These are phyloP conservation scores for Cryptocheilus praepositus DNA, from an alignment of 2,888 invertebrate species.

Conservation along the genomic window DNA sequence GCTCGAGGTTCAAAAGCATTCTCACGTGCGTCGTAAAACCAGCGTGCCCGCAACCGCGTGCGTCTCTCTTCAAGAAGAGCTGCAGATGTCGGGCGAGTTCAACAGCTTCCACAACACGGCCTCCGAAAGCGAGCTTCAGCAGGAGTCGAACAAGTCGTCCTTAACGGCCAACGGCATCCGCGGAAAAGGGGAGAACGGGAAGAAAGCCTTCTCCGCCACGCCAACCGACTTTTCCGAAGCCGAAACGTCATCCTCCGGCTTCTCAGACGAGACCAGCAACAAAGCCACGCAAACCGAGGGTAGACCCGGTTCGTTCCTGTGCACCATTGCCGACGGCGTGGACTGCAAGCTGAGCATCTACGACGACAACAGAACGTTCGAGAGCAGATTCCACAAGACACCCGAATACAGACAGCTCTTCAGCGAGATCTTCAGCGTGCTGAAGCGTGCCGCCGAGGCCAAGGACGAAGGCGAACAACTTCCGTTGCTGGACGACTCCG, in stretches of 20 bases:
- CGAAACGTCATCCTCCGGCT: conserved; percentile 90
- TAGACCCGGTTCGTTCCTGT: conserved; percentile 87
- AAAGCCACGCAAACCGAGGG: conserved; percentile 89
- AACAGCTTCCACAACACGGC: conserved; percentile 76
- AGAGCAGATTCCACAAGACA: conserved; percentile 87
- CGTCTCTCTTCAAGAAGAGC: conserved; percentile 82
- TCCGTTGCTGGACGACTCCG: conserved; percentile 81
- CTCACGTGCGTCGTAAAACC: conserved; percentile 71
- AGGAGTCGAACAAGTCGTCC: conserved; percentile 32
- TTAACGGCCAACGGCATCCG: conserved; percentile 16
- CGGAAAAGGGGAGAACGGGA: conserved; percentile 45
- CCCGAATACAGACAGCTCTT: conserved; percentile 89
- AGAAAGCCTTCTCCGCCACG: conserved; percentile 79
- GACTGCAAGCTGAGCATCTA: conserved; percentile 91
- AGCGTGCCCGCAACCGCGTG: conserved; percentile 66
- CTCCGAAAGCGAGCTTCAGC: conserved; percentile 43
- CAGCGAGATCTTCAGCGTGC: conserved; percentile 88
- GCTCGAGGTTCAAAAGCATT: conserved; percentile 84
- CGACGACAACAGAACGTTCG: conserved; percentile 85
- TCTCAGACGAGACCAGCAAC: conserved; percentile 87
- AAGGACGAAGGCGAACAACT: conserved; percentile 87
- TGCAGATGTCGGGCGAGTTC: conserved; percentile 85
- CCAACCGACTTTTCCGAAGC: conserved; percentile 90
- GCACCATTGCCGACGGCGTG: conserved; percentile 90
- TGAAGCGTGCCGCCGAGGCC: conserved; percentile 89